Evolutionary conservation across 2,888 invertebrate species (phyloP).

Genomic region (Agriopis aurantiaria): DNA sequence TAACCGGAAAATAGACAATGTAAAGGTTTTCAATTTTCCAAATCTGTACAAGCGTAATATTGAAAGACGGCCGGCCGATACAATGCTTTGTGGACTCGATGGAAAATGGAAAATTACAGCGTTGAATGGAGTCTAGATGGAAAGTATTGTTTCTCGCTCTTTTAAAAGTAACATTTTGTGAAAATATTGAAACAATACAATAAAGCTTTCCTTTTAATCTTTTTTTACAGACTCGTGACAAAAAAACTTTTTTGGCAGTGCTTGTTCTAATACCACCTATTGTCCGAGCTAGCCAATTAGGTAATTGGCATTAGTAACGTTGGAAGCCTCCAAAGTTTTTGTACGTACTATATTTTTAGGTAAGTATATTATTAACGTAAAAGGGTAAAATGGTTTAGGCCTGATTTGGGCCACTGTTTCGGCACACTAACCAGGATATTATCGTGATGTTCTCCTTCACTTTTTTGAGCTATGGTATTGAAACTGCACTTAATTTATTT

Average conservation of each 20-base stretch:
- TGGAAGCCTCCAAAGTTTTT: no score
- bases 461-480: no score
- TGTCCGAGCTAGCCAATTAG: not conserved
- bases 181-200: not conserved
- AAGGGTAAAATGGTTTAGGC: no score
- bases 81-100: conserved; percentile 3
- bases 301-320: not conserved
- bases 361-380: no score
- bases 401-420: no score
- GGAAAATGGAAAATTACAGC: conserved; percentile 14
- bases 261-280: not conserved
- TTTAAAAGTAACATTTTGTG: not conserved
- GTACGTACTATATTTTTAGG: no score
- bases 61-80: not conserved
- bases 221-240: not conserved
- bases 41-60: conserved; percentile 9
- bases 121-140: conserved; percentile 12
- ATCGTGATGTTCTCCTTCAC: no score
- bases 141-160: conserved; percentile 15
- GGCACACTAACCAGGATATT: no score
- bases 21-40: not conserved
- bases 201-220: not conserved
- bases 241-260: not conserved
- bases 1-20: not conserved
- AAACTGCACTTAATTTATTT: no score